phyloP scores from a whole-genome alignment of 2,888 invertebrate species.

The Platycheirus rosarum region DNA sequence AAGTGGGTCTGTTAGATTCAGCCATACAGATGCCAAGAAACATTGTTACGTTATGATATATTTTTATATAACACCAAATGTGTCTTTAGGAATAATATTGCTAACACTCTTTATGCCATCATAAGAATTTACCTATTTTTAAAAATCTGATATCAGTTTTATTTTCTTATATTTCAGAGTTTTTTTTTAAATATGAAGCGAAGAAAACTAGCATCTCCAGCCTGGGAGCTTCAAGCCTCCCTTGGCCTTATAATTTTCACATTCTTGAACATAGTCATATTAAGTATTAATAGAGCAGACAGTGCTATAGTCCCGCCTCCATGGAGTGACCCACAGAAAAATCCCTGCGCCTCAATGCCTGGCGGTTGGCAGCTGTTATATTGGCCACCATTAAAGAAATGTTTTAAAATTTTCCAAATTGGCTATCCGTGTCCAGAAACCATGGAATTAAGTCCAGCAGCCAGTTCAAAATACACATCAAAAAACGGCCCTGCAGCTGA shows the following conservation, averaged over 20 bases:
- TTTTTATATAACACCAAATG: too few relatives aligned
- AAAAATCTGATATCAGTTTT: not conserved
- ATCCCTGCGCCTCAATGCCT: constrained; percentile 91
- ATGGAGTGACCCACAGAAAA: constrained; percentile 91
- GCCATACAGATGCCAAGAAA: too few relatives aligned
- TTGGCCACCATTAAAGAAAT: constrained; percentile 92
- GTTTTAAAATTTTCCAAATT: constrained; percentile 93
- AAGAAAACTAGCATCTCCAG: constrained; percentile 77
- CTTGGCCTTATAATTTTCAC: constrained; percentile 74
- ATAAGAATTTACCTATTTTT: too few relatives aligned
- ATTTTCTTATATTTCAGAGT: not conserved
- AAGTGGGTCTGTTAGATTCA: too few relatives aligned
- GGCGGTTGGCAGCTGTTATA: constrained; percentile 93
- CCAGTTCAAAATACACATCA: constrained; percentile 80
- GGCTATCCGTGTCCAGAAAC: constrained; percentile 93
- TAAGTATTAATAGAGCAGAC: constrained; percentile 68
- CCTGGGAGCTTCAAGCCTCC: constrained; percentile 77
- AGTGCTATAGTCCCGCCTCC: constrained; percentile 89
- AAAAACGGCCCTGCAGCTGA: constrained; percentile 87
- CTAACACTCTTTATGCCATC: too few relatives aligned
- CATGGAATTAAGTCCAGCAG: constrained; percentile 90
- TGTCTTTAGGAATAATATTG: too few relatives aligned
- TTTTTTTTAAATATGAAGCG: constrained; percentile 76
- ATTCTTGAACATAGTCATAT: constrained; percentile 40
- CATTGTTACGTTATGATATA: too few relatives aligned